Conservation (phyloP, 2,888 invertebrate species). For the Ceriagrion tenellum region DNA sequence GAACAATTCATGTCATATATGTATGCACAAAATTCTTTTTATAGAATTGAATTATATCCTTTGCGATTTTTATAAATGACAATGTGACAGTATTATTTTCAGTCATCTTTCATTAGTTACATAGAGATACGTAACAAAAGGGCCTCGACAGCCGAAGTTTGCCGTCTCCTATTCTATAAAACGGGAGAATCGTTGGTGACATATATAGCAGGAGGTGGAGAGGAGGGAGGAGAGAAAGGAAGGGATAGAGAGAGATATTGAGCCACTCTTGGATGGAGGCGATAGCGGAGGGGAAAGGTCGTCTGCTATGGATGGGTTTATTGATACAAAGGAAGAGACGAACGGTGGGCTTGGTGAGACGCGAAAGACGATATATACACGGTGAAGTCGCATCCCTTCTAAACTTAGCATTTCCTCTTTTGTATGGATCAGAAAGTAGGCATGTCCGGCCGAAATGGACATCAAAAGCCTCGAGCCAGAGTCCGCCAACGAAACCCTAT, state of each 20-base stretch:
- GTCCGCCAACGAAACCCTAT: background rate
- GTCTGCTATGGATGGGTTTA: background rate
- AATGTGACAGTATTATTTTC: no score
- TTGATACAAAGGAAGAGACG: background rate
- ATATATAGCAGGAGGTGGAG: background rate
- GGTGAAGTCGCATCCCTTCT: background rate
- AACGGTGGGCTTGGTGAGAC: background rate
- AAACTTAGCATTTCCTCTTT: background rate
- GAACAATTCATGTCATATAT: no score
- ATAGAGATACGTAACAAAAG: no score
- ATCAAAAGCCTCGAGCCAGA: background rate
- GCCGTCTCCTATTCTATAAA: no score
- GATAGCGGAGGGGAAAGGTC: background rate
- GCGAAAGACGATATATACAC: background rate
- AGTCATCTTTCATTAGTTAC: no score
- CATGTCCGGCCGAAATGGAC: background rate
- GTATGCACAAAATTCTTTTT: no score
- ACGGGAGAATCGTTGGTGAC: no score
- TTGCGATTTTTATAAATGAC: no score
- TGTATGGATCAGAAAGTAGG: background rate
- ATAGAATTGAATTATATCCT: no score
- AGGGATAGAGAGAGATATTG: background rate
- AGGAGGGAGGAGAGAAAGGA: no score
- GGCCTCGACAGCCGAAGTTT: no score
- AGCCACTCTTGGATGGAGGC: background rate